Base-by-base conservation (phyloP, 2,113 vertebrate genomes). In the Hepsetus odoe region DNA sequence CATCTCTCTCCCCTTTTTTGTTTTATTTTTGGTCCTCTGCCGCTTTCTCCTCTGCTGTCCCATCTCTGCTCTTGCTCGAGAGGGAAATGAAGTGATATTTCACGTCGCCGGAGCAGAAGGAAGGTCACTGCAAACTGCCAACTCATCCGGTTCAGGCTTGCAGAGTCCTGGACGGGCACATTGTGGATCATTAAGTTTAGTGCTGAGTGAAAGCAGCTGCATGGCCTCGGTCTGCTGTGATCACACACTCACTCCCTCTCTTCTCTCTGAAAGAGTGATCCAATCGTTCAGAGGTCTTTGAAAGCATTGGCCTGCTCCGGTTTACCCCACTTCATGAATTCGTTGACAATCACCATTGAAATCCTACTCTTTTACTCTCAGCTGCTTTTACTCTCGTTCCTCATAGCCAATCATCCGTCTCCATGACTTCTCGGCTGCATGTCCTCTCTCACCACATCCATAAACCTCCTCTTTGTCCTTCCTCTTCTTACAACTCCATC, bases 151-250 rank as follows among this genome's bases (percentile, higher is more conserved):
- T 70, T 11, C 24, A 75, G 79, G 66, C 56, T 65, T 18, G 46
- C 33, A 51, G 65, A 30, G 66, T 70, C 42, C 16, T 20, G 51
- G 78, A 33, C 35, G 72, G 35, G 56, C 72, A 79, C 33, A 76
- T 18, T 74, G 70, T 72, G 88, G 84, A 82, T 90, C 89, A 88
- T 91, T 90, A 88, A 87, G 72, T 89, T 90, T 87, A 87, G 77
- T 86, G 85, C 86, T 85, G 77, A 81, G 68, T 74, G 80, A 82
- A 86, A 80, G 81, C 74, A 71, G 51, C 78, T 28, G 67, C 22
- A 9, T 24, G 83, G 79, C 80, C 64, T 81, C 68, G 67, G 44
- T 58, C 22, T 69, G 35, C 67, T 67, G 62, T 79, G 65, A 72
- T 79, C 64, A 72, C 32, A 2, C 33, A 1, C 26, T 10, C 67